Evolutionary conservation across 1,140 invertebrate genomes (phyloP).

Genomic region (Drosophila mojavensis): DNA sequence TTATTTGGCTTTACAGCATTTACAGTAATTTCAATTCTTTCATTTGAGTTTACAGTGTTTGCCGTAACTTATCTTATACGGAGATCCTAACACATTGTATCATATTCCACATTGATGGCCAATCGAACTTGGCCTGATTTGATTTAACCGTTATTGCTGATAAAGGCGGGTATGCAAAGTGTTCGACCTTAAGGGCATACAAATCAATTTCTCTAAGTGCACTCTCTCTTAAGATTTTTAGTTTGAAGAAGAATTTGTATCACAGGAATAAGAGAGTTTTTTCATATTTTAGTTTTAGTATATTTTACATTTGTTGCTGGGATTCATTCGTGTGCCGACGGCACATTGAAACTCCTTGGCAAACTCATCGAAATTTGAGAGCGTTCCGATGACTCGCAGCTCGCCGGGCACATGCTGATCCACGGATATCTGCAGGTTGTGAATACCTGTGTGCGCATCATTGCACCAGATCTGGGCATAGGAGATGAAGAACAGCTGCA

Average conservation of each 20-base stretch:
- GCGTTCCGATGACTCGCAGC: slow-evolving; percentile 87
- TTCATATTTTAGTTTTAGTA: slow-evolving; percentile 47
- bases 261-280: neutral
- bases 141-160: no score
- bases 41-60: no score
- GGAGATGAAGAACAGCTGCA: slow-evolving; percentile 91
- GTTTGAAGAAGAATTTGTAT: neutral
- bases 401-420: slow-evolving; percentile 85
- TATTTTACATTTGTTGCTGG: slow-evolving; percentile 84
- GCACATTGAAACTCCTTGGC: slow-evolving; percentile 87
- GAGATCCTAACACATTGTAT: no score
- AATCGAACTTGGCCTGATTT: no score
- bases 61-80: no score
- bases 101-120: no score
- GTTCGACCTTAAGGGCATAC: no score
- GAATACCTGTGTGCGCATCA: slow-evolving; percentile 43
- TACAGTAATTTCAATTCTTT: no score
- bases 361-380: slow-evolving; percentile 88
- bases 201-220: no score
- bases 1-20: no score
- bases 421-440: slow-evolving; percentile 60
- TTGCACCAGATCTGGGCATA: slow-evolving; percentile 86
- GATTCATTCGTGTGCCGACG: slow-evolving; percentile 87
- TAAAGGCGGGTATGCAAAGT: no score
- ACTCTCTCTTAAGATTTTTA: no score